phyloP scores from a whole-genome alignment of 2,888 invertebrate genomes.

The Synergus japonicus region DNA sequence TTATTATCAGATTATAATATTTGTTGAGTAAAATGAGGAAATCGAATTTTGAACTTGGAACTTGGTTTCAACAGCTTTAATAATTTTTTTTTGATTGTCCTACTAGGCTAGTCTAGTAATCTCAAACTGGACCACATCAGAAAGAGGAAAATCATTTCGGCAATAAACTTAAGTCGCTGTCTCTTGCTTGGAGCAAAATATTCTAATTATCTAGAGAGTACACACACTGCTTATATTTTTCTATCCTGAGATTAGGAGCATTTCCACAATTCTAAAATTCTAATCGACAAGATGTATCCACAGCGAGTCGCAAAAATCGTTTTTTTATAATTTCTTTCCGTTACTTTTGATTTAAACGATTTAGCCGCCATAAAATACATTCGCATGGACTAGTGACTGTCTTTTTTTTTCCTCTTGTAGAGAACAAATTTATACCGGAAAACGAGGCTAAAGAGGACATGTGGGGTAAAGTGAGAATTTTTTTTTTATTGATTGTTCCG shows the following conservation, averaged over 20 bases:
- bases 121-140: slow-evolving; percentile 14
- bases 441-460: too few species aligned
- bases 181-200: slow-evolving; percentile 15
- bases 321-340: not conserved
- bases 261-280: slow-evolving; percentile 36
- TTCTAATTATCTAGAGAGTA: slow-evolving; percentile 15
- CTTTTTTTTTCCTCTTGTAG: slow-evolving; percentile 16
- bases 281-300: slow-evolving; percentile 17
- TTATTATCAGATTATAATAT: too few species aligned
- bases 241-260: slow-evolving; percentile 41
- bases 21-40: too few species aligned
- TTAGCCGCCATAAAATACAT: slow-evolving; percentile 47
- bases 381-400: slow-evolving; percentile 54
- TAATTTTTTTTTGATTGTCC: slow-evolving; percentile 43
- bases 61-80: too few species aligned
- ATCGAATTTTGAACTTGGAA: not conserved
- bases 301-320: slow-evolving; percentile 20
- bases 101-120: slow-evolving; percentile 39
- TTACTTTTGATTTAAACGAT: slow-evolving; percentile 22
- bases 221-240: slow-evolving; percentile 22
- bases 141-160: slow-evolving; percentile 12
- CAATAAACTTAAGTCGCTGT: not conserved
- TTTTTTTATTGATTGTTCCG: too few species aligned
- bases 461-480: too few species aligned
- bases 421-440: too few species aligned